A percentile compares a stretch with the other conserved stretches of the same genome.
Conservation (phyloP, 2,888 invertebrate species). For the Platynereis dumerilii region DNA sequence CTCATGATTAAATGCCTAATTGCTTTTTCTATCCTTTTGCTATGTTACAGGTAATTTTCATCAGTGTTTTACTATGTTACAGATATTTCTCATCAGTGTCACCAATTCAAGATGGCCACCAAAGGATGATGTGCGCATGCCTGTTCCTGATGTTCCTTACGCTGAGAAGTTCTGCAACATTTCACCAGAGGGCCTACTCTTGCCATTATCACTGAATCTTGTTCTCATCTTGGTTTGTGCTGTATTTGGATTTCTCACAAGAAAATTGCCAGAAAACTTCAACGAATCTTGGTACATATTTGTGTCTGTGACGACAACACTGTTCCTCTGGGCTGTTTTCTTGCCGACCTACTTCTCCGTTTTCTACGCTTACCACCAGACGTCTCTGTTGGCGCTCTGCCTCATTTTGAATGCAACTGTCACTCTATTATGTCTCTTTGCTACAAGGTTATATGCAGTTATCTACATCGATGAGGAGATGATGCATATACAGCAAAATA, state of each 20-base stretch:
- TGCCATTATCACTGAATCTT: constrained; percentile 40
- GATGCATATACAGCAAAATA: background rate
- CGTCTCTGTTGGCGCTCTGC: constrained; percentile 26
- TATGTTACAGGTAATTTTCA: no score
- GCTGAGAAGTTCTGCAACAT: constrained; percentile 46
- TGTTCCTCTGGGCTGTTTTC: constrained; percentile 34
- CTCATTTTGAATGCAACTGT: constrained; percentile 32
- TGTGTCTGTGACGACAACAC: constrained; percentile 30
- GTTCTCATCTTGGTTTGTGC: constrained; percentile 30
- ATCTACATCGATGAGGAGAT: constrained; percentile 21
- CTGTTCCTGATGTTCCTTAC: constrained; percentile 32
- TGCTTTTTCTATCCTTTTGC: no score
- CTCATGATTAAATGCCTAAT: no score
- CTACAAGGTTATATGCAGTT: constrained; percentile 32
- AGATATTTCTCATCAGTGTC: no score
- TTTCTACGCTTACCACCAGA: constrained; percentile 28
- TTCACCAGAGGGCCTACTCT: constrained; percentile 41
- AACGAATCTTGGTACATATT: constrained; percentile 38
- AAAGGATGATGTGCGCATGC: no score
- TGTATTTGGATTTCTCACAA: constrained; percentile 28
- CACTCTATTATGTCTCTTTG: constrained; percentile 26
- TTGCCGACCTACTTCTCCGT: constrained; percentile 33
- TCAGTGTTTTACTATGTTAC: no score
- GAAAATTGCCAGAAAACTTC: constrained; percentile 36
- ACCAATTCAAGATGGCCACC: no score